phyloP scores from a whole-genome alignment of 2,113 vertebrate species.

The Eudyptes chrysolophus region DNA sequence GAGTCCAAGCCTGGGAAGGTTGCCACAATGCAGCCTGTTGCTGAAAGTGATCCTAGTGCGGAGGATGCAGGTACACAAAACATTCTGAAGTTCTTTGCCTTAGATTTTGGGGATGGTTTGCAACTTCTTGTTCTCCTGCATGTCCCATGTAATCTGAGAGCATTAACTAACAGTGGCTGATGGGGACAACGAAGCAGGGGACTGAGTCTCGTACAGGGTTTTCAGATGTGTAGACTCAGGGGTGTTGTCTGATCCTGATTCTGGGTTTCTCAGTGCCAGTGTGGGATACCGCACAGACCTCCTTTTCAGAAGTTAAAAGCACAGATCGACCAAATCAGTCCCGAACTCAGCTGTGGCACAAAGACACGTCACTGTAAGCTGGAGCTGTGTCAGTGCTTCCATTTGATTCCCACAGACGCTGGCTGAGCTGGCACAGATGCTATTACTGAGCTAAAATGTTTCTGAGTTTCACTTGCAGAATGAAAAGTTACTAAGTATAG shows the following conservation, averaged over 20 bases:
- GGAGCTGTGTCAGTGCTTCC: background rate
- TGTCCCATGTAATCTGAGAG: too few relatives aligned
- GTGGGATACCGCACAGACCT: background rate
- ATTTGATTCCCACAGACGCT: background rate
- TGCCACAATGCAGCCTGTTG: background rate
- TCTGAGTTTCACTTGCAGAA: too few relatives aligned
- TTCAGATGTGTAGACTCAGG: background rate
- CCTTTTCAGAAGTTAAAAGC: background rate
- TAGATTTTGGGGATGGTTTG: background rate
- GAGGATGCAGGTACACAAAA: conserved; percentile 37
- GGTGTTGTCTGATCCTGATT: background rate
- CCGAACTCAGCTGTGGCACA: background rate
- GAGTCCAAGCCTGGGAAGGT: background rate
- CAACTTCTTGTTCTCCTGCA: background rate
- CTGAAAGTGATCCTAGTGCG: background rate
- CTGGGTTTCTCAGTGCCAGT: background rate
- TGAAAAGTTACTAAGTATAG: too few relatives aligned
- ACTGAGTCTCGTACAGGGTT: background rate
- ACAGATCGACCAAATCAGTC: accelerated
- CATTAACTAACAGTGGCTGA: accelerated
- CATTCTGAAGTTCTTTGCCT: background rate
- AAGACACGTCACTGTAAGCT: background rate
- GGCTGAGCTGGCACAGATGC: background rate
- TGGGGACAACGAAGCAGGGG: background rate
- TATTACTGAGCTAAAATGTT: background rate